Percentiles rank a stretch among this genome's conserved stretches.
These are phyloP conservation scores for Gracilinanus agilis DNA, from an alignment of 2,113 vertebrate species.

Conservation along the genomic window DNA sequence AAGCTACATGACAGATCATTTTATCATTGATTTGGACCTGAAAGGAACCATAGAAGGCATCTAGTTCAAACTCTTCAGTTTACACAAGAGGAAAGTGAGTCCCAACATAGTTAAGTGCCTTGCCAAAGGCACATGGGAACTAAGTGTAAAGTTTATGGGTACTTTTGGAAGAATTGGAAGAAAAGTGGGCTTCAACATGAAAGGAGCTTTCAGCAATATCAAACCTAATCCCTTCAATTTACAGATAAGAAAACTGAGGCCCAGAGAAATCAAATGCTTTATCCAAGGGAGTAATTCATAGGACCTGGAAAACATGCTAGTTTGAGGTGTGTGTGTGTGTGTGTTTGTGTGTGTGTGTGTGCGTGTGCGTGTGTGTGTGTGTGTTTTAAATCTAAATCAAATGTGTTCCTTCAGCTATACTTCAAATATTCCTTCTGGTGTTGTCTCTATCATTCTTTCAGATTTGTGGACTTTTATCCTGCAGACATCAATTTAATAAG, in stretches of 20 bases:
- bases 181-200: background rate
- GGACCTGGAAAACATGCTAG: background rate
- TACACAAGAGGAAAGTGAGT: background rate
- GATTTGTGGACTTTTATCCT: background rate
- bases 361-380: no score
- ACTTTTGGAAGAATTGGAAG: background rate
- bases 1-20: background rate
- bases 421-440: background rate
- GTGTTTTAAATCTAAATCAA: background rate
- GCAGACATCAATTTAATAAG: background rate
- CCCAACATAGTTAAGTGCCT: background rate
- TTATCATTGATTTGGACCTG: background rate
- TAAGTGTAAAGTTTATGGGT: background rate
- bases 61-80: background rate
- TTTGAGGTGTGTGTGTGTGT: no score
- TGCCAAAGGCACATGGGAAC: background rate
- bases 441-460: background rate
- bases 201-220: background rate
- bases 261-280: background rate
- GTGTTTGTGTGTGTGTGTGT: no score
- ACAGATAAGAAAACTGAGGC: background rate
- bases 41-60: background rate
- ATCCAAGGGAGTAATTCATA: background rate
- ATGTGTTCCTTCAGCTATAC: background rate
- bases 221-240: background rate